Evolutionary conservation across 2,113 vertebrate genomes (phyloP), one percentile per base, ranked within the genome.

Genomic region (Heterotilapia buettikoferi): DNA sequence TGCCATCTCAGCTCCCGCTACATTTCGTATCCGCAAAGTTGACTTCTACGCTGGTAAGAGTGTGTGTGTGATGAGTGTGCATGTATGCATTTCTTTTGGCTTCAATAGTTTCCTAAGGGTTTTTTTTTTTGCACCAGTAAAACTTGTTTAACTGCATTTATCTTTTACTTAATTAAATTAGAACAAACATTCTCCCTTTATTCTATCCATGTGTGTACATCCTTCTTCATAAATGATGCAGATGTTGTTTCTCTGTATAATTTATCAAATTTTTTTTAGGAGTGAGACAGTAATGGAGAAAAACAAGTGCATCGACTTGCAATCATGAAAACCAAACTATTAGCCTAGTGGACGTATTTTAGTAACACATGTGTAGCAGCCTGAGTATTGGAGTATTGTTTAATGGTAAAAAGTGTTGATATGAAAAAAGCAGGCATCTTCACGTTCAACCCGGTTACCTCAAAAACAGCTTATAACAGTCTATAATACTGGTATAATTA

Each of bases 1-100:
- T 89, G 83, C 93, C 91, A 79, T 95, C 94, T 92, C 95, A 98
- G 98, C 97, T 95, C 96, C 96, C n/a, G 63, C 94, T 83, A 92
- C 96, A 81, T 97, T 97, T 94, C 94, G 92, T 94, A 97, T 98
- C 84, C 97, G 96, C 95, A 97, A 94, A 96, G 93, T 97, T 92
- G 93, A 97, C 92, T 98, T 98, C 94, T 95, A 93, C 19, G 94
- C 96, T 86, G 97, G 97, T 98, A 98, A 98, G 98, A 96, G 3
- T 47, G 47, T 84, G 68, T 43, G 0, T 68, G 81, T 50, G 57
- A 73, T 18, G 50, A 24, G 40, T 21, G 47, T 76, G 66, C 73
- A 13, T 36, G 6, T 8, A 16, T 5, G 1, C 71, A 8, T 76
- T 26, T 85, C 4, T 36, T 52, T 40, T 59, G 13, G 50, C 66